Conservation (phyloP, 2,888 invertebrate genomes). For the Tipula confusa region DNA sequence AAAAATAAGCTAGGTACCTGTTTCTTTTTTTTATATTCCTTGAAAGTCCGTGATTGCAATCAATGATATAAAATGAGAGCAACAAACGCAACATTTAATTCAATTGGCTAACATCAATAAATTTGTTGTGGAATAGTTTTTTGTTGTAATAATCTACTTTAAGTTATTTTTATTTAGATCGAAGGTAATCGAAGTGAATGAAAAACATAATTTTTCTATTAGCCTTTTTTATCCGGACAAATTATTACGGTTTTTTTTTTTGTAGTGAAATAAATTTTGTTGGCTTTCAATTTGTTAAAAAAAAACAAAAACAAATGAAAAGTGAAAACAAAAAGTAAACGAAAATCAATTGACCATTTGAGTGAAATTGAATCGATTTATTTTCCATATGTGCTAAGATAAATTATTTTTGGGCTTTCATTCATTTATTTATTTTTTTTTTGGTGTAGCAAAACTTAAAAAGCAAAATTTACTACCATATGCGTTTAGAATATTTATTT, state of each 20-base stretch:
- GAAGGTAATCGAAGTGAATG: not conserved
- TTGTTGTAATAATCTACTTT: not conserved
- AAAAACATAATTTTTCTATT: not conserved
- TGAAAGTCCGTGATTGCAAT: not conserved
- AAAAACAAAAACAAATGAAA: too few relatives aligned
- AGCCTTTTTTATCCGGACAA: not conserved
- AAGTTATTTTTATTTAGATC: conserved; percentile 3
- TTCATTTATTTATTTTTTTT: too few relatives aligned
- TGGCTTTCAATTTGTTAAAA: conserved; percentile 5
- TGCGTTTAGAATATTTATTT: not conserved
- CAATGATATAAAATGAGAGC: not conserved
- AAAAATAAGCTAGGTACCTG: not conserved
- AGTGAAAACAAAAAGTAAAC: not conserved
- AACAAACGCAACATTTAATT: not conserved
- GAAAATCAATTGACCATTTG: not conserved
- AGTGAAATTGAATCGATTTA: conserved; percentile 12
- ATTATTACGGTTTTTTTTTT: not conserved
- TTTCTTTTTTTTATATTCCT: not conserved
- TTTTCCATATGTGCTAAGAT: not conserved
- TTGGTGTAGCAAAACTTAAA: not conserved
- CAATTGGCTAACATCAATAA: conserved; percentile 16
- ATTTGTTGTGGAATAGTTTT: not conserved
- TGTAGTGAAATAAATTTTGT: not conserved
- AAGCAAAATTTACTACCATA: not conserved
- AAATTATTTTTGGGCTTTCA: not conserved